Base-by-base conservation (phyloP, 2,113 vertebrate genomes). In the Chunga burmeisteri region DNA sequence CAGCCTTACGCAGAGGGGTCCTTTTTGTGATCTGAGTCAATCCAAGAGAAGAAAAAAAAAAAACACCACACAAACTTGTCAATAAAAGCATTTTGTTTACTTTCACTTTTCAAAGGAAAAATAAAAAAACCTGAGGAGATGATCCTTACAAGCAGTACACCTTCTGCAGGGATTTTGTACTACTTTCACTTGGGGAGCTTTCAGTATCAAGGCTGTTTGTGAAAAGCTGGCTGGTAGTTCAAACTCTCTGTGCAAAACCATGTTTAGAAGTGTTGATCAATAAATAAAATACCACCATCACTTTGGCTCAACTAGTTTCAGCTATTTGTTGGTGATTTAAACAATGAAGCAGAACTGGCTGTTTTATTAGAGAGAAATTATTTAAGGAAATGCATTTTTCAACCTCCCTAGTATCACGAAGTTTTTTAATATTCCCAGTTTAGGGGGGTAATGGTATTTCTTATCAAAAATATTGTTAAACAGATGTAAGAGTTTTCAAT, bases 61-160 rank as follows among this genome's bases (percentile, higher is more conserved):
- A 10, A 1, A 11, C 3, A 6, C 14, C 19, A 38, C 38, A 38
- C 38, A 38, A 6, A 16, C 19, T n/a, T n/a, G 16, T 36, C 21
- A 61, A 47, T 20, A 65, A 56, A 72, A 23, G 9, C 10, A 42
- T 50, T 65, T 44, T 15, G 14, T 55, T 42, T 73, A 21, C 36
- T 25, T 87, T 72, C 32, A 25, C 19, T 21, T 59, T 66, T 38
- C 70, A 40, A 70, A 58, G 36, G 36, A 53, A 80, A 72, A 59
- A 26, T 20, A 6, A 70, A 52, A 13, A 40, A 19, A 7, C 5
- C 9, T 1, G 30, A 36, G 29, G 2, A 3, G 0, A 0, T 7
- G 13, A 1, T 19, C 42, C 61, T 78, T 49, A 38, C 4, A 42
- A 40, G 26, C 1, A 8, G 26, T 9, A 4, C 2, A 17, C 18